phyloP scores from a whole-genome alignment of 2,113 vertebrate species.

The Dicentrarchus labrax region DNA sequence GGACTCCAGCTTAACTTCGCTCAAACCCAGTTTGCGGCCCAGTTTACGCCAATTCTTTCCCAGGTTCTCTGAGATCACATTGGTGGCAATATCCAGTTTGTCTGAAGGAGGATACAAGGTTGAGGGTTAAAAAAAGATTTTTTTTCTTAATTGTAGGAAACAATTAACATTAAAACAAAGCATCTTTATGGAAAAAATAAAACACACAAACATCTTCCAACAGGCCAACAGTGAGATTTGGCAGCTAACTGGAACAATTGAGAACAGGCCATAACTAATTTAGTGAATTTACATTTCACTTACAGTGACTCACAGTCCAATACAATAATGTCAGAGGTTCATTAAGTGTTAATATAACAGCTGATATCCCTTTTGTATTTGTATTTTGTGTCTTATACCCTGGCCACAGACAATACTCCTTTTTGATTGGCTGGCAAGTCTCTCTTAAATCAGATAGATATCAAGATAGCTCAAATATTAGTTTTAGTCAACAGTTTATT shows the following conservation, averaged over 20 bases:
- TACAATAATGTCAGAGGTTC: too few species aligned
- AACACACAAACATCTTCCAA: neutral
- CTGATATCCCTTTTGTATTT: too few species aligned
- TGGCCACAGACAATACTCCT: too few species aligned
- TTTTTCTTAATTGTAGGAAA: neutral
- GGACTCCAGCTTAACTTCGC: constrained; percentile 81
- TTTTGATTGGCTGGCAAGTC: too few species aligned
- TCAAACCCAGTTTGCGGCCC: constrained; percentile 83
- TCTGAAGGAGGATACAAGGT: constrained; percentile 72
- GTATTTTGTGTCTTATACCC: too few species aligned
- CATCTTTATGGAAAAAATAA: neutral
- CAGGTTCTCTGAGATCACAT: constrained; percentile 78
- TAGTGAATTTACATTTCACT: too few species aligned
- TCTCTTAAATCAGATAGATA: too few species aligned
- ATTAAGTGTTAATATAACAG: too few species aligned
- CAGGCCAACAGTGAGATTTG: neutral
- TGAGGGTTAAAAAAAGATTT: neutral
- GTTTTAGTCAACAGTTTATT: too few species aligned
- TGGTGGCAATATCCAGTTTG: constrained; percentile 74
- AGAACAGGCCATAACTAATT: too few species aligned
- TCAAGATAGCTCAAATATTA: too few species aligned
- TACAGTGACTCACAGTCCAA: too few species aligned
- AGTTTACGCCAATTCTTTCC: constrained; percentile 86
- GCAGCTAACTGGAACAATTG: neutral
- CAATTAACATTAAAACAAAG: neutral